These are phyloP conservation scores for Ictalurus furcatus DNA, from an alignment of 2,113 vertebrate genomes.

Conservation along the genomic window DNA sequence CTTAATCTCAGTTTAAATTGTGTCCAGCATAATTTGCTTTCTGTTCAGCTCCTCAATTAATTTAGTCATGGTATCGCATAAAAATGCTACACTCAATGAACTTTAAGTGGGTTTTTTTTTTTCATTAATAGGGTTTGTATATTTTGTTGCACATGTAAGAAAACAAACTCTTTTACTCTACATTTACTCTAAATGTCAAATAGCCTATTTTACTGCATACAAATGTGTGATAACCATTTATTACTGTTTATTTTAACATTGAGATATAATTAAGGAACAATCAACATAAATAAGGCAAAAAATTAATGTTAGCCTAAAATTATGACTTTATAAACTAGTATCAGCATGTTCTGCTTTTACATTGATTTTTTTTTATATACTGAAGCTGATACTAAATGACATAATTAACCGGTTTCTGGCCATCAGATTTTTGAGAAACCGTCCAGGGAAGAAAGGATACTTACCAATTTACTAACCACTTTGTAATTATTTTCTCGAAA, in stretches of 20 bases:
- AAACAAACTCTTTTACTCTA: background rate
- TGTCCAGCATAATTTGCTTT: background rate
- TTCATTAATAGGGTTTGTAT: background rate
- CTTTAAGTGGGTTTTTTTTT: background rate
- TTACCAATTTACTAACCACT: background rate
- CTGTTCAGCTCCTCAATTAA: background rate
- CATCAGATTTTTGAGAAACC: background rate
- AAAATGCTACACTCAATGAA: background rate
- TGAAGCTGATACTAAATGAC: background rate
- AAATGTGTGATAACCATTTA: background rate
- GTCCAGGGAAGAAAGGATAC: background rate
- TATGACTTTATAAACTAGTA: background rate
- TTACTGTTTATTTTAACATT: background rate
- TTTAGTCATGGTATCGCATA: constrained; percentile 7
- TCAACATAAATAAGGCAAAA: background rate
- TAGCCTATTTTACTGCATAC: background rate
- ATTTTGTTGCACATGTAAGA: background rate
- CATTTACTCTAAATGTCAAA: background rate
- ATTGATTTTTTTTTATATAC: background rate
- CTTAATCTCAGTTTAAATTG: constrained; percentile 40
- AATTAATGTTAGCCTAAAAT: background rate
- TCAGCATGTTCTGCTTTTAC: background rate
- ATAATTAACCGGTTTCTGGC: background rate
- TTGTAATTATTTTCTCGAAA: constrained; percentile 11
- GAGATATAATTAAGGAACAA: background rate